phyloP scores from a whole-genome alignment of 2,888 invertebrate genomes.

The Trissonchulus latispiculum region DNA sequence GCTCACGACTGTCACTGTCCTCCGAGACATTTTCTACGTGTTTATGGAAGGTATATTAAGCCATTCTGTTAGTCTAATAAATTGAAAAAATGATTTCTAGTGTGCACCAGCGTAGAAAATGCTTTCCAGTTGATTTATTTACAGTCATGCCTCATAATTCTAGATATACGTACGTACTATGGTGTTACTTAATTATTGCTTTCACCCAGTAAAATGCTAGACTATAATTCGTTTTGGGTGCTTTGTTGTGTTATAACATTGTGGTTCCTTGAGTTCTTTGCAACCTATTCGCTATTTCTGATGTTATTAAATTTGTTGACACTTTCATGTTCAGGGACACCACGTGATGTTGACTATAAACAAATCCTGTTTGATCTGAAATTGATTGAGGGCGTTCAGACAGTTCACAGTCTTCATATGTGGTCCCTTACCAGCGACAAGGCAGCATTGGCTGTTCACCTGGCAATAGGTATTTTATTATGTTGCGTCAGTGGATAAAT shows the following conservation, averaged over 20 bases:
- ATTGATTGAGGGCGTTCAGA: constrained; percentile 72
- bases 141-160: no score
- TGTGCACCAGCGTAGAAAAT: no score
- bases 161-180: no score
- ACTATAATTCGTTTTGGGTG: no score
- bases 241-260: neutral
- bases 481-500: neutral
- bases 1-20: constrained; percentile 75
- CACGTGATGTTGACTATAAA: constrained; percentile 53
- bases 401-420: constrained; percentile 87
- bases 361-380: constrained; percentile 74
- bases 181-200: no score
- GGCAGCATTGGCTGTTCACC: constrained; percentile 90
- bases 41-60: constrained; percentile 84
- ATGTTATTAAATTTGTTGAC: no score
- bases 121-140: no score
- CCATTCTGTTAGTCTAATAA: no score
- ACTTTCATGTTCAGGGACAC: constrained; percentile 55
- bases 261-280: neutral
- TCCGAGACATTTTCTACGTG: constrained; percentile 74
- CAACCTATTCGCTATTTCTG: neutral
- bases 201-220: no score
- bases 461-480: constrained; percentile 67
- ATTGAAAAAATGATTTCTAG: no score
- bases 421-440: constrained; percentile 96